These are phyloP conservation scores for Scaptomyza hsui DNA, from an alignment of 1,140 invertebrate genomes.

Conservation along the genomic window DNA sequence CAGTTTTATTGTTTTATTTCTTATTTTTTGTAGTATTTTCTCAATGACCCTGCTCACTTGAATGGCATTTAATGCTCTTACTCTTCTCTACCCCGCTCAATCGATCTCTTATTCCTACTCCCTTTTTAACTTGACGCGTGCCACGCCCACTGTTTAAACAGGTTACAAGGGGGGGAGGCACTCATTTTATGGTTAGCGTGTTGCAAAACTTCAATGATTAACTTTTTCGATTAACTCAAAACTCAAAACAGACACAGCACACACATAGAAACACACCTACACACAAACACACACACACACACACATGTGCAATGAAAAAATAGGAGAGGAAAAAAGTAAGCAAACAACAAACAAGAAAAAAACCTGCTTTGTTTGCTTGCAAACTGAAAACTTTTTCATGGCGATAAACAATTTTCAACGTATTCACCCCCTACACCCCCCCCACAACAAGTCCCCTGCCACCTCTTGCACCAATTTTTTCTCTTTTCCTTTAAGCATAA, in stretches of 20 bases:
- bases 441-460: not conserved
- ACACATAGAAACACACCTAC: constrained; percentile 37
- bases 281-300: constrained; percentile 14
- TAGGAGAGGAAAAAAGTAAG: constrained; percentile 45
- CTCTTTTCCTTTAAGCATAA: constrained; percentile 63
- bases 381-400: constrained; percentile 68
- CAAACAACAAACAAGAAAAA: constrained; percentile 36
- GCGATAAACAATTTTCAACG: constrained; percentile 78
- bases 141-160: not conserved
- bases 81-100: not conserved
- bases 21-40: constrained; percentile 42
- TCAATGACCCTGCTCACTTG: constrained; percentile 62
- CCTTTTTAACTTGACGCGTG: not conserved
- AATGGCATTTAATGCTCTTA: too few relatives aligned
- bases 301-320: constrained; percentile 58
- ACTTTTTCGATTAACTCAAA: constrained; percentile 81
- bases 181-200: constrained; percentile 50
- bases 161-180: not conserved
- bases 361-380: constrained; percentile 28
- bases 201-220: constrained; percentile 78
- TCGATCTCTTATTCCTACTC: not conserved
- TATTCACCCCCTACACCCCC: constrained; percentile 1
- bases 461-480: constrained; percentile 10
- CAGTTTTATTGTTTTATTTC: too few relatives aligned
- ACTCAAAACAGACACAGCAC: constrained; percentile 57